Evolutionary conservation across 1,140 invertebrate species (phyloP), one percentile per base, ranked within the genome.

Genomic region (Diorhabda sublineata): DNA sequence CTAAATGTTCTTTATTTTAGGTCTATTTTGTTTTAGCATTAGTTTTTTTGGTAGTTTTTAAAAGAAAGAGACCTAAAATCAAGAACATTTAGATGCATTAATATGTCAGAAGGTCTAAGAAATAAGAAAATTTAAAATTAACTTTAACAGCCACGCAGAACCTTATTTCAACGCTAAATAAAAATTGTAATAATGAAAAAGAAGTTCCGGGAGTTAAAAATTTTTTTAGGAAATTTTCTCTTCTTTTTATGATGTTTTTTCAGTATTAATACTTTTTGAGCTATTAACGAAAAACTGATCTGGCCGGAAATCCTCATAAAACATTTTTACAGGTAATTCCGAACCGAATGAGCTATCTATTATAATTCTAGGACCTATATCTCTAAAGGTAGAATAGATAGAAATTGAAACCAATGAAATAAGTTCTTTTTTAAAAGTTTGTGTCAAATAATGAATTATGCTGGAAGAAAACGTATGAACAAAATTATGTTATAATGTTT

Each of bases 171-270:
- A 4, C 58, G 5, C n/a, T n/a, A 58, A 58, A 58, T 58, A 5
- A 58, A 58, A 58, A n/a, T 58, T 58, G 41, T 58, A 58, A 58
- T 58, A 58, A 7, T 58, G 58, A 26, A 7, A 26, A 58, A 3
- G 41, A n/a, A 58, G 58, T 58, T 58, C 58, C 2, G 58, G 5
- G 2, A 58, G 58, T 4, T 5, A 4, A n/a, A 26, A 58, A 2
- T 58, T 58, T 5, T 58, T 5, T n/a, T 11, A 8, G 58, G 58
- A 58, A 58, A 58, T 58, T 58, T 58, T 26, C 58, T 58, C 58
- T 26, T 58, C 58, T 58, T 8, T 58, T 58, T 58, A 5, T 7
- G 52, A 58, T 11, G 41, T 58, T 58, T 3, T 26, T 5, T 5
- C 2, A 7, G 2, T 58, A 5, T 58, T 58, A n/a, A 58, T 58